Evolutionary conservation across 2,888 invertebrate genomes (phyloP), one percentile per base, ranked within the genome.

Genomic region (Drosophila mercatorum): DNA sequence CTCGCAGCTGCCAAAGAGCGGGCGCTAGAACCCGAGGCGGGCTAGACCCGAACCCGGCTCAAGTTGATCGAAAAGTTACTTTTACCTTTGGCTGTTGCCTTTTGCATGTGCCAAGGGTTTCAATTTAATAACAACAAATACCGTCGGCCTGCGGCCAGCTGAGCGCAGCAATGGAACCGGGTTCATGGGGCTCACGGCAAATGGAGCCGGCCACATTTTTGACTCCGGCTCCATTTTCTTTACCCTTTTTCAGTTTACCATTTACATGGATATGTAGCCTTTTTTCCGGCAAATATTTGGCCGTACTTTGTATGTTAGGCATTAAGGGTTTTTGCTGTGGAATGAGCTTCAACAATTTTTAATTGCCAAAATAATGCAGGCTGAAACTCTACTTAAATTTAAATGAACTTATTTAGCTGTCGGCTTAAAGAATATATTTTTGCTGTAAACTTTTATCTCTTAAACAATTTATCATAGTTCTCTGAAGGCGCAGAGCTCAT

Each of bases 61-160:
- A 88, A 85, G 68, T 83, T 88, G 88, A 88, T 88, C 81, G 88
- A 88, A 87, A 88, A 88, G 83, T 78, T 74, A 76, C 81, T 70
- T 83, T 77, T 77, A 81, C 66, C 74, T 75, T 75, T 75, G 56
- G 36, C 62, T 55, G 59, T 69, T 68, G 72, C 68, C 36, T 74
- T 68, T 69, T 74, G 59, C 62, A 58, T 71, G 63, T 60, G 56
- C 70, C 65, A 75, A 72, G 78, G 83, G 81, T 74, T 71, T 74
- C 68, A 80, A 68, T 75, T 85, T 83, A 78, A 81, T 80, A 77
- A 65, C 67, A 62, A 77, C 67, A 62, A 77, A 70, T 73, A 44
- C 56, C 58, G 44, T 59, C 61, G 55, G 55, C 68, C 61, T 55
- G 46, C 64, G 17, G 17, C 55, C 76, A 76, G 62, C 73, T 76